These are phyloP conservation scores for Eugnorisma glareosa DNA, from an alignment of 2,888 invertebrate species.

Conservation along the genomic window DNA sequence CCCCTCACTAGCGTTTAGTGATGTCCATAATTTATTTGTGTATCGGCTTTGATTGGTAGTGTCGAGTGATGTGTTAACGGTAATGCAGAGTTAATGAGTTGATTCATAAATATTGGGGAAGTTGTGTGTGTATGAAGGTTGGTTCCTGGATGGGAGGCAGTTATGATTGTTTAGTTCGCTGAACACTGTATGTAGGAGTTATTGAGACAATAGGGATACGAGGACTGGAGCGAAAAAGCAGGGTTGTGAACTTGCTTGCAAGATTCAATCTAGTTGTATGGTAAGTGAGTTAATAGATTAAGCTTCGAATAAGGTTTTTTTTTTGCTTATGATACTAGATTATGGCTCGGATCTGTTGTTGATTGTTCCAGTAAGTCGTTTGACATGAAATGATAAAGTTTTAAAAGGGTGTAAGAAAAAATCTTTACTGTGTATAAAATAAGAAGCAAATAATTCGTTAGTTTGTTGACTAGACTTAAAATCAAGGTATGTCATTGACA, in stretches of 20 bases:
- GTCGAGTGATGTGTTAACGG: conserved; percentile 64
- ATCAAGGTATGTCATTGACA: neutral
- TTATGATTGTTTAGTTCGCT: neutral
- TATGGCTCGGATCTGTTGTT: neutral
- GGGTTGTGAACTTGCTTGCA: neutral
- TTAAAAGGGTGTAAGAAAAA: neutral
- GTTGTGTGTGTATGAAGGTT: neutral
- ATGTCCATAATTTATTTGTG: conserved; percentile 72
- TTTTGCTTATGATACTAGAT: no score
- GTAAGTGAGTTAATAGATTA: neutral
- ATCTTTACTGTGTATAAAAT: no score
- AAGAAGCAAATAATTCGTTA: no score
- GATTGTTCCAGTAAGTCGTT: neutral
- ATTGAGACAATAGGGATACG: neutral
- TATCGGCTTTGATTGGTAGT: conserved; percentile 70
- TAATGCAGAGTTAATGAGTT: conserved; percentile 51
- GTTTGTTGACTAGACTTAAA: neutral
- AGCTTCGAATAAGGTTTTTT: neutral
- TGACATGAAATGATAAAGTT: neutral
- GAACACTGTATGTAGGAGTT: neutral
- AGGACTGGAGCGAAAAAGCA: neutral
- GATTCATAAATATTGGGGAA: conserved; percentile 44
- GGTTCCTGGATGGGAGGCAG: conserved; percentile 2
- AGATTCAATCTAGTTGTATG: neutral
- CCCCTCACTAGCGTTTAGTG: conserved; percentile 78